phyloP scores from a whole-genome alignment of 2,888 invertebrate genomes.

The Oxycera nigricornis region DNA sequence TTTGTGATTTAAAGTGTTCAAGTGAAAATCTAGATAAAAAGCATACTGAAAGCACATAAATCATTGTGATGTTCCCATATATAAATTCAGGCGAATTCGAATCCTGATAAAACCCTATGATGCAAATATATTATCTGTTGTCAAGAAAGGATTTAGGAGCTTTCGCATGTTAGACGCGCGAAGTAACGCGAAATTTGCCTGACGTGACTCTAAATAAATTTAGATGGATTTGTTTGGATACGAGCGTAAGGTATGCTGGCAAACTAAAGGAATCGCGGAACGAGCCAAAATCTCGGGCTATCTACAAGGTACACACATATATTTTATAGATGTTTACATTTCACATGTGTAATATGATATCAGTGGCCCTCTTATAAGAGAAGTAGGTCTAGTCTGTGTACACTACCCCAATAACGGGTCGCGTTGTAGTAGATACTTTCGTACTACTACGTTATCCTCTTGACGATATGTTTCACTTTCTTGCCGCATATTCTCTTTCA shows the following conservation, averaged over 20 bases:
- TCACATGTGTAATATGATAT: conserved; percentile 22
- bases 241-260: conserved; percentile 12
- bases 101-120: conserved; percentile 16
- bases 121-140: conserved; percentile 28
- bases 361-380: conserved; percentile 33
- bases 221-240: conserved; percentile 33
- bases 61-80: not conserved
- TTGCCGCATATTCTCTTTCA: conserved; percentile 35
- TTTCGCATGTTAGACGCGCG: not conserved
- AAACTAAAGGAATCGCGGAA: not conserved
- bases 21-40: not conserved
- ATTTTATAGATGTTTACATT: not conserved
- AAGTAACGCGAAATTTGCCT: conserved; percentile 16
- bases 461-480: conserved; percentile 37
- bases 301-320: conserved; percentile 17
- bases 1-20: not conserved
- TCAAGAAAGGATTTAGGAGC: conserved; percentile 14
- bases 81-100: not conserved
- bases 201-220: conserved; percentile 35
- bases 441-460: conserved; percentile 37
- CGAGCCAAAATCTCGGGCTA: not conserved
- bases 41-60: not conserved
- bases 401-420: conserved; percentile 13
- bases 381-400: conserved; percentile 35
- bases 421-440: conserved; percentile 6